These are phyloP conservation scores for Rhorus exstirpatorius DNA, from an alignment of 2,888 invertebrate genomes.

Conservation along the genomic window DNA sequence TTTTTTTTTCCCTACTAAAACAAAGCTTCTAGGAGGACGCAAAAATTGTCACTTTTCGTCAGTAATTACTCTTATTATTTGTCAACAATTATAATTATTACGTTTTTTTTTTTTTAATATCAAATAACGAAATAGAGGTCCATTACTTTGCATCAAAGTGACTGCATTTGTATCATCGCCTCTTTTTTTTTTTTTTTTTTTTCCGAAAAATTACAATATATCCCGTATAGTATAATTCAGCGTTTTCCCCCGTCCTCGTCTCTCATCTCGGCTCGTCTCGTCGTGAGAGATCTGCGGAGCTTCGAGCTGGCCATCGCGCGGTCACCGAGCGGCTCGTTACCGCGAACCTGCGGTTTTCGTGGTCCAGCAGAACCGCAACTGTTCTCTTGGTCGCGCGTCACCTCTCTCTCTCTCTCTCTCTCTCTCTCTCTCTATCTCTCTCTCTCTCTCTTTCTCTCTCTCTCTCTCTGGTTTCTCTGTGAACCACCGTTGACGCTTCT, in stretches of 20 bases:
- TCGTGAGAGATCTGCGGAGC: conserved; percentile 33
- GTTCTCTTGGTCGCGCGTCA: conserved; percentile 10
- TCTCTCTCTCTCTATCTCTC: background rate
- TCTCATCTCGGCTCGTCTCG: background rate
- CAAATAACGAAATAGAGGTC: too few species aligned
- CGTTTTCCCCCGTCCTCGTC: background rate
- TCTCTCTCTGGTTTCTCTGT: conserved; percentile 8
- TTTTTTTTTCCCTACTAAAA: too few species aligned
- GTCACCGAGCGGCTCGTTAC: conserved; percentile 81
- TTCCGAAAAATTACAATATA: too few species aligned
- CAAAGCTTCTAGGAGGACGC: too few species aligned
- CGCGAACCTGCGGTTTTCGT: conserved; percentile 84
- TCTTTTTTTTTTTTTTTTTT: too few species aligned
- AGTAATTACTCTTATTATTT: too few species aligned
- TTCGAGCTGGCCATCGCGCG: conserved; percentile 78
- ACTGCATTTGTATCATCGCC: too few species aligned
- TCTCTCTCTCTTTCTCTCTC: background rate
- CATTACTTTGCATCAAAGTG: too few species aligned
- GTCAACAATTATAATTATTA: too few species aligned
- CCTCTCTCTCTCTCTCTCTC: background rate
- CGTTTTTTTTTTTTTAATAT: too few species aligned
- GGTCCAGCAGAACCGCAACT: conserved; percentile 81
- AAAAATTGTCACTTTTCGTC: too few species aligned
- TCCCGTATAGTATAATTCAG: background rate
- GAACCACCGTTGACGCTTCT: conserved; percentile 53